phyloP scores from a whole-genome alignment of 2,797 vertebrate species.

The Anabacerthia variegaticeps region DNA sequence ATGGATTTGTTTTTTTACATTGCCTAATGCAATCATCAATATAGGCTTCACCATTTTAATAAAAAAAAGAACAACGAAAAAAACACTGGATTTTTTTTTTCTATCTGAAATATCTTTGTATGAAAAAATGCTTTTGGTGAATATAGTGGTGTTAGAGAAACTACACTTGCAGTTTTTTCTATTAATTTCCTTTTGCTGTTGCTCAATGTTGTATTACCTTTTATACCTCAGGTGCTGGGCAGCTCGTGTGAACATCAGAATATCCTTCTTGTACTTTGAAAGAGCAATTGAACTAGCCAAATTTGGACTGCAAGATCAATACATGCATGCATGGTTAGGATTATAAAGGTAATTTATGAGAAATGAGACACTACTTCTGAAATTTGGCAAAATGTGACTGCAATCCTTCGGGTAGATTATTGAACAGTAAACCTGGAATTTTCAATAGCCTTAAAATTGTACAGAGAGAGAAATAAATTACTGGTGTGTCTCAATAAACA shows the following conservation, averaged over 20 bases:
- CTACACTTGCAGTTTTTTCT: neutral
- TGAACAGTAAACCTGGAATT: neutral
- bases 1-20: neutral
- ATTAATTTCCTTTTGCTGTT: neutral
- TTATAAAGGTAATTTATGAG: neutral
- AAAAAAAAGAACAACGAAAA: neutral
- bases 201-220: neutral
- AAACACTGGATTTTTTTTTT: rapidly evolving
- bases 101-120: neutral
- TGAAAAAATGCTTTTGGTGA: neutral
- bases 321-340: neutral
- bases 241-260: neutral
- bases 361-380: neutral
- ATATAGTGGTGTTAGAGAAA: neutral
- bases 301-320: neutral
- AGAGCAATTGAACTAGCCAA: neutral
- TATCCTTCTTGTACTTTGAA: neutral
- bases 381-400: neutral
- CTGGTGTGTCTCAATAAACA: neutral
- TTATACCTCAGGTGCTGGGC: neutral
- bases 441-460: neutral
- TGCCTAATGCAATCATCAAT: neutral
- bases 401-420: neutral
- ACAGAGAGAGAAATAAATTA: neutral
- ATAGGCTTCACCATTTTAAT: neutral